These are phyloP conservation scores for Drosophila infuscata DNA, from an alignment of 2,888 invertebrate genomes.

Conservation along the genomic window DNA sequence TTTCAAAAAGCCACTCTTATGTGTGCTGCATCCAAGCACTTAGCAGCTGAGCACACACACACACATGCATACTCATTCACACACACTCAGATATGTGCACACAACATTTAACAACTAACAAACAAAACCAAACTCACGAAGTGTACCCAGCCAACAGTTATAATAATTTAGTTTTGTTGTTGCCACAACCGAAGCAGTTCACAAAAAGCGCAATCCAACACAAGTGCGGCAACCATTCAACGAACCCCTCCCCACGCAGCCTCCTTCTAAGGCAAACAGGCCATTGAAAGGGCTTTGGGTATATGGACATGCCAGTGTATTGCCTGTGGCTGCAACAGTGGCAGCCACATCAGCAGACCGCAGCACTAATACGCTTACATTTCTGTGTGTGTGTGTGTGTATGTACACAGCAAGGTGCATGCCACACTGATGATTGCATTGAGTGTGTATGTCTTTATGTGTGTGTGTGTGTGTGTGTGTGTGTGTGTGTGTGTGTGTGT, in stretches of 20 bases:
- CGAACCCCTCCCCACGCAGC: not conserved
- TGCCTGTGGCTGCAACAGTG: constrained; percentile 40
- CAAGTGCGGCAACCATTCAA: constrained; percentile 26
- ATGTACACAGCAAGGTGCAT: constrained; percentile 29
- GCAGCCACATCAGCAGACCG: constrained; percentile 65
- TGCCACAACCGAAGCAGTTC: constrained; percentile 50
- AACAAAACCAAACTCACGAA: constrained; percentile 39
- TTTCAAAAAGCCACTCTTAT: constrained; percentile 26
- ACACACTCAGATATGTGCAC: constrained; percentile 19
- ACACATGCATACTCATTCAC: constrained; percentile 4
- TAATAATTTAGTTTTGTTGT: constrained; percentile 63
- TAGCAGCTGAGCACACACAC: constrained; percentile 52
- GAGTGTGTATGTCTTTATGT: constrained; percentile 17
- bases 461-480: constrained; percentile 11
- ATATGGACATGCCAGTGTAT: constrained; percentile 11
- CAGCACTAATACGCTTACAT: constrained; percentile 70
- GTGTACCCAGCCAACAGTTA: constrained; percentile 49
- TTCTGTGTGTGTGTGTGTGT: constrained; percentile 2
- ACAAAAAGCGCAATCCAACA: constrained; percentile 67
- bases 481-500: constrained; percentile 30
- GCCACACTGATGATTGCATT: constrained; percentile 58
- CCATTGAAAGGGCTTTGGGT: constrained; percentile 11
- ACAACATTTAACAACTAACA: constrained; percentile 54
- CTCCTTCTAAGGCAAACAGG: constrained; percentile 12
- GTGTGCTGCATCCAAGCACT: constrained; percentile 36